phyloP scores from a whole-genome alignment of 2,888 invertebrate genomes.

The Drosophila greeni region DNA sequence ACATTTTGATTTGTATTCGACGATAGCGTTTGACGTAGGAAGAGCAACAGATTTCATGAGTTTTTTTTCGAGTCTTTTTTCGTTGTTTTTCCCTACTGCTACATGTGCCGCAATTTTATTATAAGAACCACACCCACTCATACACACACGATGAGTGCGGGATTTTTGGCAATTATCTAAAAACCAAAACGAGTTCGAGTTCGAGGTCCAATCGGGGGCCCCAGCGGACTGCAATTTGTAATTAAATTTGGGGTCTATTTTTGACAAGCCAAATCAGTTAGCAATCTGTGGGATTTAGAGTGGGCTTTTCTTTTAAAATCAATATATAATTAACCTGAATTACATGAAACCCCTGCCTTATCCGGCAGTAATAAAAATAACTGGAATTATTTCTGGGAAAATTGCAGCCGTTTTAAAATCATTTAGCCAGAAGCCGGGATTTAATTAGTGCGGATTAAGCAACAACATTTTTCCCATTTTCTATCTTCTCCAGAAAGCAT shows the following conservation, averaged over 20 bases:
- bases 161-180: constrained; percentile 43
- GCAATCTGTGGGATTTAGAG: neutral
- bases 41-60: constrained; percentile 65
- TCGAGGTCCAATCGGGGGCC: constrained; percentile 10
- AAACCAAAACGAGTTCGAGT: constrained; percentile 12
- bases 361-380: neutral
- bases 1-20: constrained; percentile 56
- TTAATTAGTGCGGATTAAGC: constrained; percentile 3
- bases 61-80: constrained; percentile 13
- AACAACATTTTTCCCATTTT: neutral
- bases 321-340: constrained; percentile 19
- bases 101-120: constrained; percentile 65
- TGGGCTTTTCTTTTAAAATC: constrained; percentile 12
- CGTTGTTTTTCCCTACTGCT: constrained; percentile 35
- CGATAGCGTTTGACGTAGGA: constrained; percentile 70
- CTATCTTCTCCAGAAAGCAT: neutral
- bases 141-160: constrained; percentile 28
- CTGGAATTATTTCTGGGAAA: neutral
- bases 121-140: constrained; percentile 36
- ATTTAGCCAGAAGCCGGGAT: neutral
- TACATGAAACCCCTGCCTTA: neutral
- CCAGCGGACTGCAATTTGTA: constrained; percentile 24
- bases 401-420: neutral
- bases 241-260: constrained; percentile 41
- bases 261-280: constrained; percentile 15